phyloP scores from a whole-genome alignment of 1,140 invertebrate species.

The Tetraneura akinire region DNA sequence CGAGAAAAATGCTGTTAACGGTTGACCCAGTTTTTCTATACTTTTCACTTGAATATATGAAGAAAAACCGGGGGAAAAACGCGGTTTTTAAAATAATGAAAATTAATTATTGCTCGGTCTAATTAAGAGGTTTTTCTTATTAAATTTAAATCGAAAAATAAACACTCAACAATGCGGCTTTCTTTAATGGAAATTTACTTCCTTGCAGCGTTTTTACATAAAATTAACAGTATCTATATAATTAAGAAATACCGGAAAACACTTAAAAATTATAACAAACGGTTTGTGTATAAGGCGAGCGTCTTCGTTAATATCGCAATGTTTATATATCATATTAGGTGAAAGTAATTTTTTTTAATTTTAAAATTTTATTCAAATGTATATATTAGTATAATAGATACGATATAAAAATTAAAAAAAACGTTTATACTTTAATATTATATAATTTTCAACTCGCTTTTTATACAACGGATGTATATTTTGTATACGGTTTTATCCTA shows the following conservation, averaged over 20 bases:
- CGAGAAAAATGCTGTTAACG: not conserved
- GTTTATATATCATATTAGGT: too few species aligned
- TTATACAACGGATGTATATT: too few species aligned
- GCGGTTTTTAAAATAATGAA: not conserved
- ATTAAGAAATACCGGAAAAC: constrained; percentile 13
- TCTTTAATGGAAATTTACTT: constrained; percentile 30
- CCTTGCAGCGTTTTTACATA: not conserved
- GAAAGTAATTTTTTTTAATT: too few species aligned
- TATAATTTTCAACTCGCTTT: too few species aligned
- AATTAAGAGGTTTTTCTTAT: constrained; percentile 47
- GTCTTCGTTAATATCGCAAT: too few species aligned
- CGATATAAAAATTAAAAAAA: too few species aligned
- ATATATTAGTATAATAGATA: too few species aligned
- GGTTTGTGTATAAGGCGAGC: too few species aligned
- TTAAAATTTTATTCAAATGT: too few species aligned
- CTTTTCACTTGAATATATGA: not conserved
- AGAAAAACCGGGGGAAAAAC: not conserved
- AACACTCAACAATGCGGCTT: constrained; percentile 37
- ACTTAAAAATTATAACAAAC: constrained; percentile 14
- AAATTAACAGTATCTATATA: not conserved
- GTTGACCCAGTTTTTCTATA: not conserved
- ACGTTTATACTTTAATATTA: too few species aligned
- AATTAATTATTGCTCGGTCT: constrained; percentile 26
- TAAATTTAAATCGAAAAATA: constrained; percentile 12
- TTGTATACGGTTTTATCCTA: too few species aligned